A percentile compares a stretch with the other conserved stretches of the same genome.
Conservation (phyloP, 2,797 vertebrate genomes). For the Pyrrhura leucotis region DNA sequence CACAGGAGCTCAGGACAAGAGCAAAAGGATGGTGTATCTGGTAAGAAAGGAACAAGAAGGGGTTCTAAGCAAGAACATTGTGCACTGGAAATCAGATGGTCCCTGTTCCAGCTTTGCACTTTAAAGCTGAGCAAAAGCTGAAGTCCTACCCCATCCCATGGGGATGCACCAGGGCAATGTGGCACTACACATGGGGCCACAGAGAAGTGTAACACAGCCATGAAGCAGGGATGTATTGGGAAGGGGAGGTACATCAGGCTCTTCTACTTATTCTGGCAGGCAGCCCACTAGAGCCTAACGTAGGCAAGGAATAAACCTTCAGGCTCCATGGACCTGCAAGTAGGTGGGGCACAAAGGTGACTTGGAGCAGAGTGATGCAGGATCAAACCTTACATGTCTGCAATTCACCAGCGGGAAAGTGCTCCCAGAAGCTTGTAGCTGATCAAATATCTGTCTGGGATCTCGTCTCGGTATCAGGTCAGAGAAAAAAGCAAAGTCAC, state of each 20-base stretch:
- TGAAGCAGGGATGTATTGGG: neutral
- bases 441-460: neutral
- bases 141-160: neutral
- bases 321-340: fast-evolving
- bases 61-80: neutral
- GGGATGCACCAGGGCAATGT: neutral
- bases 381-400: neutral
- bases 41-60: neutral
- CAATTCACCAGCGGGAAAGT: neutral
- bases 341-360: neutral
- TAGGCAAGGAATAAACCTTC: neutral
- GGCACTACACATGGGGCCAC: neutral
- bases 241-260: neutral
- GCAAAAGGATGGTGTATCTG: neutral
- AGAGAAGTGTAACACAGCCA: neutral
- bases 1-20: neutral
- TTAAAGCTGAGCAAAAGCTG: neutral
- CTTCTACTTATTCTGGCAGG: neutral
- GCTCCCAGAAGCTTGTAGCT: neutral
- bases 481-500: neutral
- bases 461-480: neutral
- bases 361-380: neutral
- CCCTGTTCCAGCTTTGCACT: neutral
- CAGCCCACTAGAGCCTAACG: neutral
- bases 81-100: neutral